Conservation (phyloP, 1,140 invertebrate genomes). For the Batillaria attramentaria region DNA sequence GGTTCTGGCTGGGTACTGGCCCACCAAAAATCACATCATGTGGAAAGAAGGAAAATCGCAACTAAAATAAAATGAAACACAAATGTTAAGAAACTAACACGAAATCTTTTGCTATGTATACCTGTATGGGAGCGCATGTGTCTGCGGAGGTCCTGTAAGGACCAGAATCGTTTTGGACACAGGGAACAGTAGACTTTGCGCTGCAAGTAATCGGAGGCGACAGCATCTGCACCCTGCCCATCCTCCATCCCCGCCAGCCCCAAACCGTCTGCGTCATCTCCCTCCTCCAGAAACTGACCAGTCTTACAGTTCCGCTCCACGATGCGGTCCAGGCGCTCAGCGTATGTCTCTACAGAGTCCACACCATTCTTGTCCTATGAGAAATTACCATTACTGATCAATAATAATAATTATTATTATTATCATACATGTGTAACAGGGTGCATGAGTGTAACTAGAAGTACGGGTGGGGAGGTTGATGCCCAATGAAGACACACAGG, state of each 20-base stretch:
- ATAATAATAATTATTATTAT: no score
- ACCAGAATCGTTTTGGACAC: slow-evolving; percentile 93
- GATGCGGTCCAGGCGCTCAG: slow-evolving; percentile 60
- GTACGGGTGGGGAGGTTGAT: no score
- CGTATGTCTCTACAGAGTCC: slow-evolving; percentile 56
- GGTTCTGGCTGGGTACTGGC: no score
- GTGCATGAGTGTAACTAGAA: no score
- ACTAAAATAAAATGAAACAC: no score
- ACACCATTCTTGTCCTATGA: slow-evolving; percentile 62
- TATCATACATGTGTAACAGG: no score
- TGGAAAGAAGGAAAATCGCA: no score
- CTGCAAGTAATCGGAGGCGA: slow-evolving; percentile 85
- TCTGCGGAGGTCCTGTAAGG: slow-evolving; percentile 89
- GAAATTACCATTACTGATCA: no score
- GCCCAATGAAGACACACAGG: no score
- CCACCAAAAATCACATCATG: no score
- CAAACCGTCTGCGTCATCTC: slow-evolving; percentile 28
- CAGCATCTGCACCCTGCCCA: slow-evolving; percentile 66
- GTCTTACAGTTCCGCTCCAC: slow-evolving; percentile 60
- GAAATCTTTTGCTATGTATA: no score
- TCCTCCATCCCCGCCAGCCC: slow-evolving; percentile 75
- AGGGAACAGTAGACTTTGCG: slow-evolving; percentile 84
- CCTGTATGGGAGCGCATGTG: slow-evolving; percentile 83
- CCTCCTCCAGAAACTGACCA: slow-evolving; percentile 72
- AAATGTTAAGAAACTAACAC: no score